Evolutionary conservation across 2,113 vertebrate genomes (phyloP).

Genomic region (Erinaceus europaeus): DNA sequence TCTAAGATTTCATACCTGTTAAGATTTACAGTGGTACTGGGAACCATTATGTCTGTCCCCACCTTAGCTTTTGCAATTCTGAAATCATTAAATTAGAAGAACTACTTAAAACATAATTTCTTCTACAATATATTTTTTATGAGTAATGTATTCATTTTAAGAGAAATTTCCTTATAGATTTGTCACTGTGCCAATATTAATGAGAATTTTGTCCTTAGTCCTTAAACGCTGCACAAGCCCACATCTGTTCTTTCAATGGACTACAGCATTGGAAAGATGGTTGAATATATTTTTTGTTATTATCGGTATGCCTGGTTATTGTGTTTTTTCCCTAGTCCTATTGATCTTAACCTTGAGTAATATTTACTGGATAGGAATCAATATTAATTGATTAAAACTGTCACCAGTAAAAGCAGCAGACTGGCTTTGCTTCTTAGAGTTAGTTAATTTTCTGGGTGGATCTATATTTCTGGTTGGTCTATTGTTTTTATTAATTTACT

Average conservation of each 20-base stretch:
- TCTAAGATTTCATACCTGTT: background rate
- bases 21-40: background rate
- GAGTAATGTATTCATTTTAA: background rate
- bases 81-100: background rate
- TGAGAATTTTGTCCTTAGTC: background rate
- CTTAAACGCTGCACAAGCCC: background rate
- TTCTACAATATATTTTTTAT: background rate
- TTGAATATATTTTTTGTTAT: slow-evolving; percentile 5
- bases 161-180: background rate
- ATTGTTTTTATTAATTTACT: slow-evolving; percentile 4
- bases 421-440: background rate
- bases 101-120: background rate
- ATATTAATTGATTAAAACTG: slow-evolving; percentile 40
- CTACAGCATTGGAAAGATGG: background rate
- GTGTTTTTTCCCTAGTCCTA: slow-evolving; percentile 23
- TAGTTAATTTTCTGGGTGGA: slow-evolving; percentile 32
- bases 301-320: slow-evolving; percentile 9
- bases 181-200: background rate
- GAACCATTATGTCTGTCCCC: background rate
- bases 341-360: slow-evolving; percentile 12
- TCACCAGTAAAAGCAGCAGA: background rate
- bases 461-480: background rate
- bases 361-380: slow-evolving; percentile 11
- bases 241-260: background rate
- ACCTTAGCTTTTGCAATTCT: background rate